Percentiles rank a stretch among this genome's conserved stretches.
Evolutionary conservation across 2,888 invertebrate species (phyloP).

Genomic region (Tenthredo distinguenda): DNA sequence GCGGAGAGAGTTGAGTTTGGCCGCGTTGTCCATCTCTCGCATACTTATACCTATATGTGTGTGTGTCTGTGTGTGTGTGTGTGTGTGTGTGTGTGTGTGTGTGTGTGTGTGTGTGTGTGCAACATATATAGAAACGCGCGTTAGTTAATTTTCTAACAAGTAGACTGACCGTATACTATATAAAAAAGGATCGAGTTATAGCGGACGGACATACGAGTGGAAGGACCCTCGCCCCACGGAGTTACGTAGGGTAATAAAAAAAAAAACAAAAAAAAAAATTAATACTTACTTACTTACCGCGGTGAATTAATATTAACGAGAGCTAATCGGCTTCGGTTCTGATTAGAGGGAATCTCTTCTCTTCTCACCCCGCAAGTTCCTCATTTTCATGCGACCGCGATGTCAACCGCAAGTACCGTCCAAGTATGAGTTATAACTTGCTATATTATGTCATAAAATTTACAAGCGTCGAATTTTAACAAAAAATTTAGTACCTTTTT

Average conservation of each 20-base stretch:
- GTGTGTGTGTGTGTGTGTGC: neutral
- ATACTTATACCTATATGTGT: neutral
- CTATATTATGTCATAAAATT: neutral
- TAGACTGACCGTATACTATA: neutral
- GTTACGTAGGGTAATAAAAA: constrained; percentile 38
- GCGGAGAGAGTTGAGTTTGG: constrained; percentile 25
- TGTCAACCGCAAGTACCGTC: neutral
- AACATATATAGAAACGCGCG: neutral
- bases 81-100: neutral
- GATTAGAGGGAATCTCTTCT: constrained; percentile 43
- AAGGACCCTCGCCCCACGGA: neutral
- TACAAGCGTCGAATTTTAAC: neutral
- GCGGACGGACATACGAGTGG: constrained; percentile 14
- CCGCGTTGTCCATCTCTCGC: constrained; percentile 19
- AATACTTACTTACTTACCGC: constrained; percentile 1
- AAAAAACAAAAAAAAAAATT: neutral
- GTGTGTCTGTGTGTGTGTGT: neutral
- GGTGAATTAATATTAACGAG: constrained; percentile 45
- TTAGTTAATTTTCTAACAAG: constrained; percentile 8
- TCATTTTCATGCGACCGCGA: neutral
- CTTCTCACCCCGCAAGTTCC: neutral
- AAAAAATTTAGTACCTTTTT: neutral
- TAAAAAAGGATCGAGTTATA: constrained; percentile 14
- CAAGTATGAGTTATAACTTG: neutral
- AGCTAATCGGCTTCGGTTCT: constrained; percentile 29